Base-by-base conservation (phyloP, 2,113 vertebrate species). In the Glaucidium brasilianum region DNA sequence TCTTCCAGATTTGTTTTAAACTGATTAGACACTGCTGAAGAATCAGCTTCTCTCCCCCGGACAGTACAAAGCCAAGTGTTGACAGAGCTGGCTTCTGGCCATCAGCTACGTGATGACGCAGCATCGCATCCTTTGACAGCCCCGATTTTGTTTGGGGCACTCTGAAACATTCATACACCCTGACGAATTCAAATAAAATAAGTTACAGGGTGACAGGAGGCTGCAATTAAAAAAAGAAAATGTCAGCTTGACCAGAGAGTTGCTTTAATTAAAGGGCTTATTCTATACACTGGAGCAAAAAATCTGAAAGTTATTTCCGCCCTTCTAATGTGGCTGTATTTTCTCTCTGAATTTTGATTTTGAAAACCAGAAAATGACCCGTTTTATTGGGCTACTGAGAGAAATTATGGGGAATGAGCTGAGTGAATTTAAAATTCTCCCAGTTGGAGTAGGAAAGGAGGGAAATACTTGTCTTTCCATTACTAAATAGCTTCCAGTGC, bases 1-100 rank as follows among this genome's bases (percentile, higher is more conserved):
- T 98, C 98, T 98, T 98, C 98, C 98, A 98, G 98, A 98, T 98
- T 98, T 98, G 96, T 97, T 97, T 97, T 97, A 97, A 98, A 96
- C 97, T 98, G 98, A 98, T 98, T 98, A 98, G 97, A 97, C 97
- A 97, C 95, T 97, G 97, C 97, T 98, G 97, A 98, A 97, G 97
- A 98, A 97, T 98, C 98, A 98, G 84, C 97, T 98, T 96, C 98
- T 98, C 97, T 98, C 95, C 97, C 97, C 96, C 90, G 87, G 98
- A 97, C 97, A 97, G 97, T 96, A 98, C 96, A 98, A 98, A 98
- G 97, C 90, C 94, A 94, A 98, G 97, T 97, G 97, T 97, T 98
- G 98, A 98, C 98, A 98, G 97, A 94, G 26, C 95, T 98, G 98
- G 98, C 98, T 98, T 23, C 75, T 74, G 91, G 98, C 98, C 98